Evolutionary conservation across 2,797 vertebrate species (phyloP).

Genomic region (Diplodus puntazzo): DNA sequence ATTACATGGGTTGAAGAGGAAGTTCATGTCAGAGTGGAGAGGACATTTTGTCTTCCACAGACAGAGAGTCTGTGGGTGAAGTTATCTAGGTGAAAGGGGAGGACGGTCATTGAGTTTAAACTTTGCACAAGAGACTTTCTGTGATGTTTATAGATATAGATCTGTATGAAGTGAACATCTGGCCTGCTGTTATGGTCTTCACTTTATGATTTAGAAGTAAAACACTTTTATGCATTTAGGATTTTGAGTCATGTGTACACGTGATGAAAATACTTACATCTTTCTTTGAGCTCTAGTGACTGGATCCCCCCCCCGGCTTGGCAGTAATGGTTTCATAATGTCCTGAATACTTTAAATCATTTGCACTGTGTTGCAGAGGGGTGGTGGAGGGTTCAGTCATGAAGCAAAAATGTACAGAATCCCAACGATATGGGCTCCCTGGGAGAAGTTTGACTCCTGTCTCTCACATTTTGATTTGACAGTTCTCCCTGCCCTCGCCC

Average conservation of each 20-base stretch:
- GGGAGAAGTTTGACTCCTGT: slow-evolving; percentile 43
- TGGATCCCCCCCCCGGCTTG: slow-evolving; percentile 27
- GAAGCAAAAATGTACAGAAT: slow-evolving; percentile 48
- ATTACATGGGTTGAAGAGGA: slow-evolving; percentile 6
- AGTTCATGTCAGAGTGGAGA: background rate
- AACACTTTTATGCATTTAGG: slow-evolving; percentile 26
- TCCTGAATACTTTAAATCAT: slow-evolving; percentile 34
- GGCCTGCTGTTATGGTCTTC: slow-evolving; percentile 1
- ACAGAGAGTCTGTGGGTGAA: background rate
- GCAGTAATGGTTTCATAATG: slow-evolving; percentile 30
- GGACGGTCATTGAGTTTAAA: slow-evolving; percentile 20
- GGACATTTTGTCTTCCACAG: background rate
- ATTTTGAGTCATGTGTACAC: slow-evolving; percentile 27
- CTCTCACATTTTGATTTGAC: slow-evolving; percentile 34
- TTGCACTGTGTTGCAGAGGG: slow-evolving; percentile 17
- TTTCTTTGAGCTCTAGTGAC: slow-evolving; percentile 16
- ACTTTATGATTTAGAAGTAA: slow-evolving; percentile 44
- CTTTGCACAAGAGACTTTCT: slow-evolving; percentile 26
- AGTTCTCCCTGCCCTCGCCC: slow-evolving; percentile 7
- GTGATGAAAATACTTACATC: slow-evolving; percentile 2
- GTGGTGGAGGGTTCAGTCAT: slow-evolving; percentile 1
- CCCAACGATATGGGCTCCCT: slow-evolving; percentile 27
- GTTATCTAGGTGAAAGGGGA: slow-evolving; percentile 45
- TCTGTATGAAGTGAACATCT: slow-evolving; percentile 29
- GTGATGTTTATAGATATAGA: slow-evolving; percentile 5